phyloP scores from a whole-genome alignment of 2,113 vertebrate species.

The Oreochromis tanganicae region DNA sequence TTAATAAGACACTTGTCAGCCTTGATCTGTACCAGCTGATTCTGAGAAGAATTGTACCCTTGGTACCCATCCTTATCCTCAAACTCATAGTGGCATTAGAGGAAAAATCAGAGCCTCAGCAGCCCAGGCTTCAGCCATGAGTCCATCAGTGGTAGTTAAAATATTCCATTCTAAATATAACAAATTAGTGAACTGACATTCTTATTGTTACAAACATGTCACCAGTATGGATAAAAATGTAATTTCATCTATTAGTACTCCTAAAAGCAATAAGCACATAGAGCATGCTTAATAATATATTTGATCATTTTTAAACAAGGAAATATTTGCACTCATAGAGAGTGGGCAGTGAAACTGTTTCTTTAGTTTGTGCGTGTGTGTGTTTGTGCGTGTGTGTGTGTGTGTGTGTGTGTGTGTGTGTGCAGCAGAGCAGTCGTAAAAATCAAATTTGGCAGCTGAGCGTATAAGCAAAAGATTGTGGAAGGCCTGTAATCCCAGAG shows the following conservation, averaged over 20 bases:
- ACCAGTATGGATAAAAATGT: not conserved
- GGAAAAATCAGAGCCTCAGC: not conserved
- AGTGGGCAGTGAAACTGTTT: not conserved
- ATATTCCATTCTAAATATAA: not conserved
- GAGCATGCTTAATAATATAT: not conserved
- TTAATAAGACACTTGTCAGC: not conserved
- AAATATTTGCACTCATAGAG: not conserved
- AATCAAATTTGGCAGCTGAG: constrained; percentile 47
- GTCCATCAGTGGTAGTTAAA: not conserved
- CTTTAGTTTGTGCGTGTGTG: not conserved
- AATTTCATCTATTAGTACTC: not conserved
- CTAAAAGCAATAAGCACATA: not conserved
- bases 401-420: not conserved
- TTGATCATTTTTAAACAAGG: not conserved
- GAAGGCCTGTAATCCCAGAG: constrained; percentile 28
- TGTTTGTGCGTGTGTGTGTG: not conserved
- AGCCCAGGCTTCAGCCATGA: not conserved
- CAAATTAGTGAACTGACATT: not conserved
- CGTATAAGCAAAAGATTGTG: constrained; percentile 12
- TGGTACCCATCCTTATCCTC: not conserved
- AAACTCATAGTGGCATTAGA: not conserved
- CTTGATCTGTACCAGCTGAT: not conserved
- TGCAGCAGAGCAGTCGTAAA: not conserved
- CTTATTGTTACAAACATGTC: not conserved
- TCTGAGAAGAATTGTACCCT: not conserved